phyloP scores from a whole-genome alignment of 2,888 invertebrate genomes.

The Eupelmus urozonus region DNA sequence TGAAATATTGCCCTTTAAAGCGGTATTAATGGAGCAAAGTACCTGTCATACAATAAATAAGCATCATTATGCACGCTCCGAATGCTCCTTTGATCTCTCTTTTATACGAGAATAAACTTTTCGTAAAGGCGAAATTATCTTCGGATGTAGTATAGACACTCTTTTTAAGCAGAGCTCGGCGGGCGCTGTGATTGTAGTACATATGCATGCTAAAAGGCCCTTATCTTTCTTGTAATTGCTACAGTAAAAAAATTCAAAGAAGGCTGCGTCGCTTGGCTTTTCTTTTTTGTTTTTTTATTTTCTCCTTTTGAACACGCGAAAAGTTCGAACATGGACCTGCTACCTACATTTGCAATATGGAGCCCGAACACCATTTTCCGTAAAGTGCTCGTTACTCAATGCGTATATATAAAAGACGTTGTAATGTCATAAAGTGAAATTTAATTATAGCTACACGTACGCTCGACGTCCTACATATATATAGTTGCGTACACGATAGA shows the following conservation, averaged over 20 bases:
- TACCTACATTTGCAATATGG: background rate
- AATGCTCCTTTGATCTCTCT: constrained; percentile 6
- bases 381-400: constrained; percentile 48
- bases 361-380: constrained; percentile 43
- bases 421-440: constrained; percentile 41
- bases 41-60: background rate
- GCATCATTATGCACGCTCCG: background rate
- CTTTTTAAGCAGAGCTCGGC: background rate
- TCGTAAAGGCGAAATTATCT: constrained; percentile 13
- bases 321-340: constrained; percentile 5
- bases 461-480: background rate
- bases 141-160: no score
- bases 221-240: constrained; percentile 15
- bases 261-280: background rate
- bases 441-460: constrained; percentile 26
- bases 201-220: background rate
- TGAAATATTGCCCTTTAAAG: background rate
- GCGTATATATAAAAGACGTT: constrained; percentile 44
- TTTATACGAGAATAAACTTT: background rate
- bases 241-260: constrained; percentile 10
- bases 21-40: background rate
- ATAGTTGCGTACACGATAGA: background rate
- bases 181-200: no score
- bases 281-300: constrained; percentile 4
- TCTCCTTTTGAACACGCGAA: background rate